Conservation (phyloP, 2,888 invertebrate species). For the Eueremaeus valkanovi region DNA sequence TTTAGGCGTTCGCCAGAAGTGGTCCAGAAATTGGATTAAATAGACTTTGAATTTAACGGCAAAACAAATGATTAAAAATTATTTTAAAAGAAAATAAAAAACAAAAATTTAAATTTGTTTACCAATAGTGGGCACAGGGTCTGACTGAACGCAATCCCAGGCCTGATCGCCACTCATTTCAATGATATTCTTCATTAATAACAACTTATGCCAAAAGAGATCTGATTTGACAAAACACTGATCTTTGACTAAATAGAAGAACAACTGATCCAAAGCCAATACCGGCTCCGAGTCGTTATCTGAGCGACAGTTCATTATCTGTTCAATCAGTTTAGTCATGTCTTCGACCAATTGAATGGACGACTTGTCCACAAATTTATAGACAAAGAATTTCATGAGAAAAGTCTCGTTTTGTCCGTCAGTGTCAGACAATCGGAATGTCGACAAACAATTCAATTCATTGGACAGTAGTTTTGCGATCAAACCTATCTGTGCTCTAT, state of each 20-base stretch:
- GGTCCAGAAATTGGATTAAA: constrained; percentile 22
- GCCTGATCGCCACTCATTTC: constrained; percentile 6
- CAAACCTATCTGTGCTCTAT: background rate
- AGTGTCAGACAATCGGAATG: background rate
- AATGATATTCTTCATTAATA: background rate
- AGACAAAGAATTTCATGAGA: background rate
- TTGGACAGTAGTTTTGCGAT: background rate
- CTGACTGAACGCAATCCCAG: background rate
- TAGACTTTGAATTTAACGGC: background rate
- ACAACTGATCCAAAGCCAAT: background rate
- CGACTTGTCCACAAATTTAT: background rate
- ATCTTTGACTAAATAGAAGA: background rate
- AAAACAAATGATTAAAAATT: constrained; percentile 7
- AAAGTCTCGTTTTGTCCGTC: background rate
- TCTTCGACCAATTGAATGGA: background rate
- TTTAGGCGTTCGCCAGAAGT: background rate
- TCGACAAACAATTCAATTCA: background rate
- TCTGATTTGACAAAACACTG: background rate
- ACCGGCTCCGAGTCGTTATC: background rate
- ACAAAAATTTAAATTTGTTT: background rate
- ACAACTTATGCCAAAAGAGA: background rate
- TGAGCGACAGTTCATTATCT: background rate
- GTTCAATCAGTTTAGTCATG: background rate
- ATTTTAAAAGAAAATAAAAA: background rate
- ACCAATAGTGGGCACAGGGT: constrained; percentile 10